Base-by-base conservation (phyloP, 1,140 invertebrate genomes). In the Rhyzopertha dominica region DNA sequence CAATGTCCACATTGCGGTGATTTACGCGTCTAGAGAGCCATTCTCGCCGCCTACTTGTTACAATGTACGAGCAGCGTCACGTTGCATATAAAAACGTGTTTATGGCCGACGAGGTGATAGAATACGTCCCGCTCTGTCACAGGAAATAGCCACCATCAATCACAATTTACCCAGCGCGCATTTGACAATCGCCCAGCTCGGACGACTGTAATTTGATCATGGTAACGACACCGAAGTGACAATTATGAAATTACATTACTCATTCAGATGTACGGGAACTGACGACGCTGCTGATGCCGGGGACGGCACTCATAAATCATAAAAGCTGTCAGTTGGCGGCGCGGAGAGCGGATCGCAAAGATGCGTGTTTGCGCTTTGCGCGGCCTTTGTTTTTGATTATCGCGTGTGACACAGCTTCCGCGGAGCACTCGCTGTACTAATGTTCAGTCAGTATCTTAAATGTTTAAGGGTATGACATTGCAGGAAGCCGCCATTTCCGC, bases 231-330 rank as follows among this genome's bases (percentile, higher is more conserved):
- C 13, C 13, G 51, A 54, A 58, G 51, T 62, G 59, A 62, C 59
- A 62, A 62, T 62, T 62, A 62, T 62, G 57, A 59, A 59, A 59
- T 62, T 62, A 58, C 59, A 62, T 62, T 59, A 58, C 49, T 62
- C 59, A 59, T 58, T 58, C 51, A 58, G 56, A 61, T 54, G 58
- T 58, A 53, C 51, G 57, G 42, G 48, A 62, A 53, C 43, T 43
- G 58, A 56, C 51, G 51, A 37, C 34, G 43, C 43, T 43, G 32
- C 49, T 47, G 29, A 40, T 43, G 32, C 49, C 47, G 29, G 45
- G 49, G 48, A 36, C 47, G 58, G 54, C 56, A 54, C 48, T 58
- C 56, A 56, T 61, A 60, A 60, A 60, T 60, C 58, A 60, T 56
- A 48, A 53, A 47, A 48, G 34, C 43, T 58, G 56, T 56, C 56